Conservation (phyloP, 1,140 invertebrate species). For the Orius insidiosus region DNA sequence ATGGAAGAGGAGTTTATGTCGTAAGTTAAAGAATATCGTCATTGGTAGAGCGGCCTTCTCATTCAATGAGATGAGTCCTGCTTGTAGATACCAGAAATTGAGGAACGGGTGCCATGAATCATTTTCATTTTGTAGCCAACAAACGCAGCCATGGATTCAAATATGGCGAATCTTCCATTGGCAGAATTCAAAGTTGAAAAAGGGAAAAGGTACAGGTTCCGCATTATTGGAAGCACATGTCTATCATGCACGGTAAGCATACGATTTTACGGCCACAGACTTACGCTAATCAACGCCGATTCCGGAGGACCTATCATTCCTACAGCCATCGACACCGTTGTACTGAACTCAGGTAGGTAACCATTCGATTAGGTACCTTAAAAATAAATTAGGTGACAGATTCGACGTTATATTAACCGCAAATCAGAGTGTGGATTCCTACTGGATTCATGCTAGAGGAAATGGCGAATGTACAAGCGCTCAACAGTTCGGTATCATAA, state of each 20-base stretch:
- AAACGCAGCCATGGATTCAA: too few relatives aligned
- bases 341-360: slow-evolving; percentile 19
- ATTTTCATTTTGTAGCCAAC: too few relatives aligned
- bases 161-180: slow-evolving; percentile 9
- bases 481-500: slow-evolving; percentile 29
- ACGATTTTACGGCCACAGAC: slow-evolving; percentile 31
- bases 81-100: too few relatives aligned
- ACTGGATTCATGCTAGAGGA: slow-evolving; percentile 31
- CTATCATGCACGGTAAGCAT: slow-evolving; percentile 33
- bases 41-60: too few relatives aligned
- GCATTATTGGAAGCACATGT: slow-evolving; percentile 32
- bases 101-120: too few relatives aligned
- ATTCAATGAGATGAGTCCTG: too few relatives aligned
- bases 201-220: slow-evolving; percentile 29
- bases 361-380: not conserved
- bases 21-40: too few relatives aligned
- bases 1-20: slow-evolving; percentile 25
- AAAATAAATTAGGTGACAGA: slow-evolving; percentile 26
- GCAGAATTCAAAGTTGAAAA: slow-evolving; percentile 20
- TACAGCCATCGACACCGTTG: slow-evolving; percentile 30
- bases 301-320: slow-evolving; percentile 21
- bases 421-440: slow-evolving; percentile 24
- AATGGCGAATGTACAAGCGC: slow-evolving; percentile 25
- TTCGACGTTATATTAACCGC: slow-evolving; percentile 33
- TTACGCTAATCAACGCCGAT: slow-evolving; percentile 33